Base-by-base conservation (phyloP, 2,113 vertebrate genomes). In the Gobiocypris rarus region DNA sequence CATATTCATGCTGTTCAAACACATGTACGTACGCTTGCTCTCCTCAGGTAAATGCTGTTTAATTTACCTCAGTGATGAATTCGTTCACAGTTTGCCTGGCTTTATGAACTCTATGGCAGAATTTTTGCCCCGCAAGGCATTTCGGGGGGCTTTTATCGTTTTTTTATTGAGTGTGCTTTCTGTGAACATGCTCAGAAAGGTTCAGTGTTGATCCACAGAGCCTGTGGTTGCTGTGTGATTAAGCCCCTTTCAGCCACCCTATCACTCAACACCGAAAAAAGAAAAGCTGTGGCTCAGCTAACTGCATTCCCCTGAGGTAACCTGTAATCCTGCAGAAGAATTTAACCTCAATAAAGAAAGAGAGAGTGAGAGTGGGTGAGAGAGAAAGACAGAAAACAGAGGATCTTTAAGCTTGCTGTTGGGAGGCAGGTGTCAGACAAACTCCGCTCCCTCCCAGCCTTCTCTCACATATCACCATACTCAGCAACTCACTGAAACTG, bases 191-290 rank as follows among this genome's bases (percentile, higher is more conserved):
- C 89, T 91, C 86, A 87, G 91, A 91, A 93, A 91, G 88, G 89
- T 79, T 75, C 87, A 82, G 81, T 92, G 93, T 93, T 94, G 92
- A 93, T 91, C 91, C 90, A 92, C 90, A 91, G 92, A 90, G 86
- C 90, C 81, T 85, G 52, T 89, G 92, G 93, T 93, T 94, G 92
- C 92, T 91, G 92, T 91, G 92, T 91, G 91, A 94, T 93, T 94
- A 93, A 94, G 90, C 91, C 86, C 91, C 91, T 93, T 93, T 92
- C 91, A 92, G 91, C 85, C 69, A 83, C 86, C 90, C 89, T 85
- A 92, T 94, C 93, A 93, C 88, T 93, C 92, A 92, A 88, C 91
- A 89, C 87, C 75, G 52, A 48, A 43, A 43, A 54, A 43, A 63
- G 89, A 89, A 92, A 87, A 89, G 89, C 83, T 71, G 58, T 84